phyloP scores from a whole-genome alignment of 2,888 invertebrate genomes.

The Fabriciana adippe region DNA sequence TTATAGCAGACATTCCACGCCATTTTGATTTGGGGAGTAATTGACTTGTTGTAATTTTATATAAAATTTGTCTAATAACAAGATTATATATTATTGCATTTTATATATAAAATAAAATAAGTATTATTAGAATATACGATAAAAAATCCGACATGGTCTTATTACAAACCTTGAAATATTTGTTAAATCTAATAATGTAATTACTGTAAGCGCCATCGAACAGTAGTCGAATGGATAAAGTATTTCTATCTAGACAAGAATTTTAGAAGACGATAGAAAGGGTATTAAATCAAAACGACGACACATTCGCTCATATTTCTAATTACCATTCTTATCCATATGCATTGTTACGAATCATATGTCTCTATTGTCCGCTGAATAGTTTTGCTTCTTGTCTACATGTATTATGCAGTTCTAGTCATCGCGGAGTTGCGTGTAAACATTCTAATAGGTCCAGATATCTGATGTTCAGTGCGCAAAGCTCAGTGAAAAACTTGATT shows the following conservation, averaged over 20 bases:
- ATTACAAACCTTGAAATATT: slow-evolving; percentile 13
- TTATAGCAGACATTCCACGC: slow-evolving; percentile 71
- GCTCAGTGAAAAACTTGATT: slow-evolving; percentile 39
- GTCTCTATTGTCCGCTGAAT: slow-evolving; percentile 73
- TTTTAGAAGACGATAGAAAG: slow-evolving; percentile 52
- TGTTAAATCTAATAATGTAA: slow-evolving; percentile 30
- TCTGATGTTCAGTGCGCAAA: slow-evolving; percentile 35
- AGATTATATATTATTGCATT: slow-evolving; percentile 36
- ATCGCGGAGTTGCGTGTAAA: slow-evolving; percentile 56
- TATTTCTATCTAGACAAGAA: slow-evolving; percentile 35
- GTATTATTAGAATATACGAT: slow-evolving; percentile 8
- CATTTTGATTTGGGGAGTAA: slow-evolving; percentile 69
- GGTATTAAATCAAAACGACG: slow-evolving; percentile 60
- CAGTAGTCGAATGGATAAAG: slow-evolving; percentile 57
- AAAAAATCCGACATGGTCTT: slow-evolving; percentile 22
- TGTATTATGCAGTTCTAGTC: slow-evolving; percentile 66
- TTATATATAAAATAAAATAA: slow-evolving; percentile 31
- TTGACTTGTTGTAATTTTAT: slow-evolving; percentile 74
- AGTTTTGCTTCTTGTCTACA: slow-evolving; percentile 58
- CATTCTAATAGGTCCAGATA: slow-evolving; percentile 45
- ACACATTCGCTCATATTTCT: slow-evolving; percentile 71
- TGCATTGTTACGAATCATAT: slow-evolving; percentile 74
- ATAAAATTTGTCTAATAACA: slow-evolving; percentile 53
- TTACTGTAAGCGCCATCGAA: slow-evolving; percentile 42
- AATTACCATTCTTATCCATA: slow-evolving; percentile 77